Conservation (phyloP, 2,888 invertebrate genomes). For the Dastarcus helophoroides region DNA sequence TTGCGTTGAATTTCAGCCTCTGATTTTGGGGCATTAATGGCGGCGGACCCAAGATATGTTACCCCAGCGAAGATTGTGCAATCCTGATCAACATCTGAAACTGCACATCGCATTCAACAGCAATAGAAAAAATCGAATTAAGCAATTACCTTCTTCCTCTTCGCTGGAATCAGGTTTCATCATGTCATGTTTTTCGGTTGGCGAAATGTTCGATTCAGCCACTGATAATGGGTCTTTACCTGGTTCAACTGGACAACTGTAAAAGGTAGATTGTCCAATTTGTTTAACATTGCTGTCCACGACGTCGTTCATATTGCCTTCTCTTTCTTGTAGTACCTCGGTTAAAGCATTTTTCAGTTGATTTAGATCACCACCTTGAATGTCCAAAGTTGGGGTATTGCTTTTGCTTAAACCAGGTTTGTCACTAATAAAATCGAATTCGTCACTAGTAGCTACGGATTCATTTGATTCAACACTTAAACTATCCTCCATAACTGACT, state of each 20-base stretch:
- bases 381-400: conserved; percentile 46
- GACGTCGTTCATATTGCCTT: conserved; percentile 21
- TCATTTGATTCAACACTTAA: conserved; percentile 57
- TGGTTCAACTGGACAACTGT: conserved; percentile 32
- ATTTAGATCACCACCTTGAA: conserved; percentile 50
- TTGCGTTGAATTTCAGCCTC: conserved; percentile 87
- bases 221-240: conserved; percentile 28
- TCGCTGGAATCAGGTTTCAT: conserved; percentile 72
- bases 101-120: conserved; percentile 29
- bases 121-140: neutral
- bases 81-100: conserved; percentile 76
- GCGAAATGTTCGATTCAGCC: conserved; percentile 26
- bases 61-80: conserved; percentile 88
- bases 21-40: conserved; percentile 84
- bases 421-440: conserved; percentile 56
- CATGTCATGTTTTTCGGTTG: conserved; percentile 60
- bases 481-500: conserved; percentile 50
- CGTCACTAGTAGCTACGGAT: conserved; percentile 58
- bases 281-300: conserved; percentile 32
- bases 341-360: conserved; percentile 49
- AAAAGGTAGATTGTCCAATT: conserved; percentile 43
- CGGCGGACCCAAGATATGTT: conserved; percentile 83
- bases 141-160: conserved; percentile 39
- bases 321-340: conserved; percentile 41
- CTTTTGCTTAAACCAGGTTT: conserved; percentile 37